Base-by-base conservation (phyloP, 2,888 invertebrate genomes). In the Euplagia quadripunctaria region DNA sequence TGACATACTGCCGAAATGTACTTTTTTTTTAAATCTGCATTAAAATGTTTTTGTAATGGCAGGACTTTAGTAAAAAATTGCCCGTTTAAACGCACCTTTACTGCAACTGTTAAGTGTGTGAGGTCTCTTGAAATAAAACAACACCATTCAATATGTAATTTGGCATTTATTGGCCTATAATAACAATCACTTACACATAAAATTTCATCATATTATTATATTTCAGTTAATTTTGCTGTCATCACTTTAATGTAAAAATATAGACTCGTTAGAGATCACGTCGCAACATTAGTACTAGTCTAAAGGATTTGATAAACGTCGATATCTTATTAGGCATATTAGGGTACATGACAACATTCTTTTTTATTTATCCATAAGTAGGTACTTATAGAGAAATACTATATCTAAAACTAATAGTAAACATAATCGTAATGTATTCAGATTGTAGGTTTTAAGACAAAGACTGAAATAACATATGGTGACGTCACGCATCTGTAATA, bases 131-230 rank as follows among this genome's bases (percentile, higher is more conserved):
- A 83, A 82, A 81, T 75, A 66, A 75, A 12, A 74, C n/a, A 41
- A 66, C 70, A 79, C 76, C 80, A 74, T 86, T 86, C 82, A 86
- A 81, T 88, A 82, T 80, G 77, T 86, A 85, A 82, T 88, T 88
- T 88, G 88, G 88, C 87, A 80, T 89, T 85, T 85, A 87, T 86
- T 87, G 81, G 81, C 83, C 81, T 86, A 85, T 71, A 75, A 76
- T 84, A 86, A 83, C 80, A 83, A 79, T 79, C 77, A 85, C 78
- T 81, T 83, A 81, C 43, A 81, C 70, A 73, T 79, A 74, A 55
- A 61, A 68, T 66, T 68, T 70, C 63, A 68, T 63, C 66, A 70
- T 73, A 49, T 64, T 51, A 52, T 17, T 55, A 65, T 52, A 70
- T 67, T 69, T 55, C n/a, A 64, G 31, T 52, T 43, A 58, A 42